These are phyloP conservation scores for Halictus rubicundus DNA, from an alignment of 1,140 invertebrate genomes.

Conservation along the genomic window DNA sequence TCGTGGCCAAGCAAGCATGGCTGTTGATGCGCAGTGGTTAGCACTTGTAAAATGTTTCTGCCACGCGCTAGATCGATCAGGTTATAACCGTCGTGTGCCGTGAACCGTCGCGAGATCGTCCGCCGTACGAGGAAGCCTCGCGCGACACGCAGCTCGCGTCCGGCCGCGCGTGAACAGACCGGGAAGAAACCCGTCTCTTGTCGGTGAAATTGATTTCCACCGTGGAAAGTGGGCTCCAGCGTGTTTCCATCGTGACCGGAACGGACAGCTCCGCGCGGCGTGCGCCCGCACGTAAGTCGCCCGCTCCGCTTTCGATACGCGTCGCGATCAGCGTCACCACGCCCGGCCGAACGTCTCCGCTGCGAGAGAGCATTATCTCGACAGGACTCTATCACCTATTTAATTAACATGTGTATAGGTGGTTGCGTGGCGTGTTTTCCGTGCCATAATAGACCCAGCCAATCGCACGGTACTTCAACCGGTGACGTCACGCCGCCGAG, in stretches of 20 bases:
- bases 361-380: constrained; percentile 54
- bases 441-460: constrained; percentile 72
- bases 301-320: constrained; percentile 19
- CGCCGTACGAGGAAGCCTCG: constrained; percentile 20
- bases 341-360: constrained; percentile 53
- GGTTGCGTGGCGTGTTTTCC: constrained; percentile 78
- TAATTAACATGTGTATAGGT: constrained; percentile 74
- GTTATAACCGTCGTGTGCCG: constrained; percentile 71
- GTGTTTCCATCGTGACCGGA: constrained; percentile 58
- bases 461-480: constrained; percentile 63
- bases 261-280: constrained; percentile 10
- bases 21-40: constrained; percentile 80
- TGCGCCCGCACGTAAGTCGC: constrained; percentile 34
- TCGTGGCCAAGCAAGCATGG: constrained; percentile 79
- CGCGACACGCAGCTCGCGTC: no score
- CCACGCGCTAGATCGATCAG: constrained; percentile 79
- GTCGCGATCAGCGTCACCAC: constrained; percentile 52
- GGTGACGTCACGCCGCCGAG: constrained; percentile 66
- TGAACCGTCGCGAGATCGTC: constrained; percentile 53
- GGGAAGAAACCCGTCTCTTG: no score
- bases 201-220: constrained; percentile 59
- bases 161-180: no score
- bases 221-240: constrained; percentile 61
- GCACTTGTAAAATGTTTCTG: constrained; percentile 79
- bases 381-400: constrained; percentile 66